Evolutionary conservation across 2,888 invertebrate species (phyloP).

Genomic region (Trachelus tabidus): DNA sequence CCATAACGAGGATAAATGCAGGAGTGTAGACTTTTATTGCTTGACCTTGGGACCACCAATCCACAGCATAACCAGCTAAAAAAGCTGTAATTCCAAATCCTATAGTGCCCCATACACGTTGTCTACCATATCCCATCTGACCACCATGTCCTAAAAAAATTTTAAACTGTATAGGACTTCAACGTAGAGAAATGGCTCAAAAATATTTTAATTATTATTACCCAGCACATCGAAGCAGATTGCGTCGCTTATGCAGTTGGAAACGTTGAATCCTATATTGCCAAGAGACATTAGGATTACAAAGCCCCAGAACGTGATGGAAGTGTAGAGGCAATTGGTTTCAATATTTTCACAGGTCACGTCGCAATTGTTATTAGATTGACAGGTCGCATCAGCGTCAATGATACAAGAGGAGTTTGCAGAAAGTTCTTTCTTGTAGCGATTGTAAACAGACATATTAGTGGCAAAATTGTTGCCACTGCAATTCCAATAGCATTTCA

Average conservation of each 20-base stretch:
- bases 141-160: constrained; percentile 73
- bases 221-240: constrained; percentile 90
- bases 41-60: constrained; percentile 71
- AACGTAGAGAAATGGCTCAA: constrained; percentile 10
- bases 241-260: constrained; percentile 89
- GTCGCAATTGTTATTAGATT: constrained; percentile 29
- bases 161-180: background rate
- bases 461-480: constrained; percentile 32
- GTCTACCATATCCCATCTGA: constrained; percentile 79
- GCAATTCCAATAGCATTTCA: constrained; percentile 46
- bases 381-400: constrained; percentile 27
- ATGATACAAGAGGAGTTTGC: constrained; percentile 35
- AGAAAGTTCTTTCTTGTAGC: constrained; percentile 27
- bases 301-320: constrained; percentile 79
- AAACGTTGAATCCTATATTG: constrained; percentile 84
- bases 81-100: constrained; percentile 83
- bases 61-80: constrained; percentile 76
- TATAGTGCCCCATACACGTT: constrained; percentile 85
- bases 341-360: constrained; percentile 41
- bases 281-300: constrained; percentile 79
- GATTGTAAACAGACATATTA: constrained; percentile 30
- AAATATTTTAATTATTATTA: constrained; percentile 47
- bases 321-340: constrained; percentile 69
- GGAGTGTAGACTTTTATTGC: constrained; percentile 77
- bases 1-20: constrained; percentile 75